Base-by-base conservation (phyloP, 64 coral and sea anemone genomes). In the Porites australiensis region DNA sequence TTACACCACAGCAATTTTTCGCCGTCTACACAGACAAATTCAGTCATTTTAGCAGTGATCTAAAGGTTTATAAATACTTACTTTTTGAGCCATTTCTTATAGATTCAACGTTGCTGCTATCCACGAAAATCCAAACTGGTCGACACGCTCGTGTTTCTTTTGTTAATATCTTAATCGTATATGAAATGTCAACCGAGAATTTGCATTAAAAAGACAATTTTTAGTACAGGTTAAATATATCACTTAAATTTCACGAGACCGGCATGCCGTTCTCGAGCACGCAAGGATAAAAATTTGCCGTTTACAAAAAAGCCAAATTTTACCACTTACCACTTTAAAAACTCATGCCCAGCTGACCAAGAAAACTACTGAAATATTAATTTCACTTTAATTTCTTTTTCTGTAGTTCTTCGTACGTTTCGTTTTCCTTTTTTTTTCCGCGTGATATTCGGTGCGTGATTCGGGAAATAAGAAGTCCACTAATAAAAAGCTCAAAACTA, bases 361-460 rank as follows among this genome's bases (percentile, higher is more conserved):
- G 27, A 37, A 37, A n/a, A n/a, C n/a, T 37, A 37, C 27, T 37
- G 27, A 37, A 37, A 37, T 37, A 37, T 37, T 37, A 37, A 37
- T 37, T 37, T 37, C 27, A 37, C 0, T 37, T 37, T 37, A 37
- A 37, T 37, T 37, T 37, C 46, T 51, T 4, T 44, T 8, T 13
- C 21, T 20, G 13, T 54, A 11, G 5, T 27, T 58, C 50, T 18
- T 58, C 50, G 20, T 20, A 10, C 5, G 2, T 5, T 57, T 74
- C 18, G 51, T 55, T 20, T 55, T 55, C 13, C 0, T 77, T 48
- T 52, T 19, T 53, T 18, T 2, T 1, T 0, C 12, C 7, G 18
- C 74, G 75, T 78, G 75, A 78, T 55, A 22, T 78, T 78, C 18
- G 51, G 18, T 64, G 75, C 50, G 75, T 78, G 75, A 78, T 78